These are phyloP conservation scores for Carcinoscorpius rotundicauda DNA, from an alignment of 1,140 invertebrate genomes.

Conservation along the genomic window DNA sequence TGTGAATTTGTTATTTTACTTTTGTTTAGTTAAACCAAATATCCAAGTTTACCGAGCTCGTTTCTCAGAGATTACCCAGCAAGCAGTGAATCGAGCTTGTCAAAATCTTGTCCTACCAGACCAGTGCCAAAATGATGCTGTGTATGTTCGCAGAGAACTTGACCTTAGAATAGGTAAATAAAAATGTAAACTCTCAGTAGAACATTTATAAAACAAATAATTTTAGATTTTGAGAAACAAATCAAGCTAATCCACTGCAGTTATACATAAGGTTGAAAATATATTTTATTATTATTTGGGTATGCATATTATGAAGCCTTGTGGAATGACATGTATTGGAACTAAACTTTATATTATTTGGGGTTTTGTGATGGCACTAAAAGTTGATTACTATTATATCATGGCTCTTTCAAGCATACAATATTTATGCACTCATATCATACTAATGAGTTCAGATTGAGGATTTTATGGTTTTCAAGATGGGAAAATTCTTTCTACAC, in stretches of 20 bases:
- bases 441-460: too few relatives aligned
- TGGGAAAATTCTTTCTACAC: too few relatives aligned
- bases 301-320: too few relatives aligned
- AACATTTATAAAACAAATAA: not conserved
- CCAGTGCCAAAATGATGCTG: conserved; percentile 77
- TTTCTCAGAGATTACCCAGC: conserved; percentile 92
- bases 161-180: conserved; percentile 84
- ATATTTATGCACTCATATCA: too few relatives aligned
- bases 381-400: too few relatives aligned
- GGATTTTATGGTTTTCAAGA: too few relatives aligned
- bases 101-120: conserved; percentile 66
- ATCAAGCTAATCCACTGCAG: not conserved
- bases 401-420: too few relatives aligned
- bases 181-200: conserved; percentile 2
- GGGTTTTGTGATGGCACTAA: too few relatives aligned
- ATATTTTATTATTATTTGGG: too few relatives aligned
- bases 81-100: conserved; percentile 66
- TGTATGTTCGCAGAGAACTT: conserved; percentile 86
- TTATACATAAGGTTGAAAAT: too few relatives aligned
- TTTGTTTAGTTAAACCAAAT: conserved; percentile 16
- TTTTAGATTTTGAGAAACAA: not conserved
- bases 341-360: too few relatives aligned
- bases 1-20: conserved; percentile 8
- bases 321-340: too few relatives aligned
- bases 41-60: conserved; percentile 49